These are phyloP conservation scores for Jacana jacana DNA, from an alignment of 2,113 vertebrate genomes.

Conservation along the genomic window DNA sequence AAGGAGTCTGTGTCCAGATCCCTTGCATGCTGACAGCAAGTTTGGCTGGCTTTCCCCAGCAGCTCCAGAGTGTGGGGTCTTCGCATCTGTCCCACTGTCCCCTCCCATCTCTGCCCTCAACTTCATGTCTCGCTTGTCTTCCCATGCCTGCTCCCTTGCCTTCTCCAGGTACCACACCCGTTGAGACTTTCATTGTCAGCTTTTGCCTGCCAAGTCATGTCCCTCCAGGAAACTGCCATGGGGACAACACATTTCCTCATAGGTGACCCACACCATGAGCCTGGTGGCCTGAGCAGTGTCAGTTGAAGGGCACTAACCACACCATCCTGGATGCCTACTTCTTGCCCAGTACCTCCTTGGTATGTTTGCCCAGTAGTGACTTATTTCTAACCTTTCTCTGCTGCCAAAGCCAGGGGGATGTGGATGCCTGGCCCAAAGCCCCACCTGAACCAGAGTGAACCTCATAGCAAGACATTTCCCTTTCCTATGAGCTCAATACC, in stretches of 20 bases:
- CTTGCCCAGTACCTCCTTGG: not conserved
- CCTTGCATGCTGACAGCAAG: not conserved
- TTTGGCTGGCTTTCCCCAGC: not conserved
- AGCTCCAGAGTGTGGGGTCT: not conserved
- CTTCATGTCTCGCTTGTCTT: slow-evolving; percentile 74
- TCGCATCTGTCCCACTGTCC: not conserved
- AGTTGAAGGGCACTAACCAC: not conserved
- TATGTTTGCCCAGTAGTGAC: not conserved
- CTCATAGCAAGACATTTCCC: not conserved
- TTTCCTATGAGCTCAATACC: fast-evolving
- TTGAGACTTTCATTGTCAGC: slow-evolving; percentile 61
- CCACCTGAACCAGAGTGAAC: not conserved
- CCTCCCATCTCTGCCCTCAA: slow-evolving; percentile 13
- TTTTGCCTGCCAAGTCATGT: slow-evolving; percentile 52
- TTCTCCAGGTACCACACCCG: slow-evolving; percentile 65
- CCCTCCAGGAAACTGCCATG: slow-evolving; percentile 42
- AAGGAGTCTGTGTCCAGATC: fast-evolving
- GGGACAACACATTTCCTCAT: not conserved
- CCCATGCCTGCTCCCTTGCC: slow-evolving; percentile 55
- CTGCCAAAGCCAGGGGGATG: not conserved
- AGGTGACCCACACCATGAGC: not conserved
- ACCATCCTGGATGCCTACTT: not conserved
- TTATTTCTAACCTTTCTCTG: not conserved
- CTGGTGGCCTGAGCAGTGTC: not conserved
- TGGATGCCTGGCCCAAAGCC: not conserved